Evolutionary conservation across 2,888 invertebrate genomes (phyloP), one percentile per base, ranked within the genome.

Genomic region (Apodemia zela): DNA sequence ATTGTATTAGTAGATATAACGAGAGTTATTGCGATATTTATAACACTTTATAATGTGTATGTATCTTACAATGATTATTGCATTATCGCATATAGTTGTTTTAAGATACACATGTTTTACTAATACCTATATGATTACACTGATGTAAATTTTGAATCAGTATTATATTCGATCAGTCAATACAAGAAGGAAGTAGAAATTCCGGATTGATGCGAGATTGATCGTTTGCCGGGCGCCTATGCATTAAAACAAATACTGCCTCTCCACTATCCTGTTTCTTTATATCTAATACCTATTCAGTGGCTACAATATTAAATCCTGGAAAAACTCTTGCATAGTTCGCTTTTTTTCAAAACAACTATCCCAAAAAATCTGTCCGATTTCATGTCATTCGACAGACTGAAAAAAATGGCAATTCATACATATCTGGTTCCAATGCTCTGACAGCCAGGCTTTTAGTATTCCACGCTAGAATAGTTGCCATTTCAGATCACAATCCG

Each of bases 161-260:
- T 54, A 54, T 25, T 15, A 54, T 54, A 54, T 54, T 25, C 0
- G 11, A 25, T 25, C 54, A 25, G 2, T 25, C 54, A 54, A 21
- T 25, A 5, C 3, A 15, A 15, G 7, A 54, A 8, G 11, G 2
- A 54, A 54, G 21, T 21, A 45, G n/a, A 15, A n/a, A 21, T 25
- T 6, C 10, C 25, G 25, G 25, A 54, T 54, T 54, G 54, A 54
- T 15, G 54, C 54, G 13, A 54, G 54, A 54, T 54, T 54, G 54
- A 25, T 54, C 54, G 54, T 54, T 15, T 25, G 3, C 3, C 15
- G 54, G 54, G 54, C 25, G 54, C 25, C 21, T 79, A 77, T 78
- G 82, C 82, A 81, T 82, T 87, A 81, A 80, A 85, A 73, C 79
- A 74, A 80, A 80, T 80, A 85, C 87, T 88, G 87, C 86, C 88